Percentiles rank a stretch among this genome's conserved stretches.
Evolutionary conservation across 2,113 vertebrate genomes (phyloP).

Genomic region (Silurus meridionalis): DNA sequence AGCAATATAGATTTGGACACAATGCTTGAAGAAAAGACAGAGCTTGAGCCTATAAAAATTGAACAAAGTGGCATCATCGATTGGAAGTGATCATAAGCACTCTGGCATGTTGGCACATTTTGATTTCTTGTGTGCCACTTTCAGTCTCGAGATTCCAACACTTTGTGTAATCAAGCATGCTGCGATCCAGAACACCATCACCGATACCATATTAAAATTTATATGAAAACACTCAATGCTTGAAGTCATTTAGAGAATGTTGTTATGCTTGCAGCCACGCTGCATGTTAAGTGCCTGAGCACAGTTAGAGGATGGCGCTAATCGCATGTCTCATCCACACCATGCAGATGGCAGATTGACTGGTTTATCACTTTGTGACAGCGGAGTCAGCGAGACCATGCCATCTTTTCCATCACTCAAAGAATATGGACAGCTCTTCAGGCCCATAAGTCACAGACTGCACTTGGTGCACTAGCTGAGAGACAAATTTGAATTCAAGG

Average conservation of each 20-base stretch:
- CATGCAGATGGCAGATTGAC: constrained; percentile 38
- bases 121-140: neutral
- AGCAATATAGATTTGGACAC: constrained; percentile 36
- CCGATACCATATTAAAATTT: neutral
- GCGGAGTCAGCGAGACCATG: constrained; percentile 7
- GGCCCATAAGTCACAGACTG: neutral
- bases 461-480: neutral
- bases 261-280: constrained; percentile 27
- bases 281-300: constrained; percentile 22
- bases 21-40: constrained; percentile 30
- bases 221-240: constrained; percentile 18
- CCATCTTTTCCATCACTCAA: constrained; percentile 7
- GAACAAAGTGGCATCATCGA: constrained; percentile 35
- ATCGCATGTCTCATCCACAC: constrained; percentile 22
- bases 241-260: constrained; percentile 17
- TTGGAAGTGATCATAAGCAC: constrained; percentile 39
- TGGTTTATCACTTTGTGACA: constrained; percentile 27
- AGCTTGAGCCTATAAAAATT: constrained; percentile 37
- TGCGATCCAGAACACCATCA: constrained; percentile 13
- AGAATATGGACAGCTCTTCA: constrained; percentile 3
- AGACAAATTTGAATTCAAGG: constrained; percentile 15
- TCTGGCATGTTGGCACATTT: constrained; percentile 10
- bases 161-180: constrained; percentile 21
- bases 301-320: neutral
- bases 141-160: neutral